phyloP scores from a whole-genome alignment of 2,113 vertebrate genomes.

The Apodemus sylvaticus region DNA sequence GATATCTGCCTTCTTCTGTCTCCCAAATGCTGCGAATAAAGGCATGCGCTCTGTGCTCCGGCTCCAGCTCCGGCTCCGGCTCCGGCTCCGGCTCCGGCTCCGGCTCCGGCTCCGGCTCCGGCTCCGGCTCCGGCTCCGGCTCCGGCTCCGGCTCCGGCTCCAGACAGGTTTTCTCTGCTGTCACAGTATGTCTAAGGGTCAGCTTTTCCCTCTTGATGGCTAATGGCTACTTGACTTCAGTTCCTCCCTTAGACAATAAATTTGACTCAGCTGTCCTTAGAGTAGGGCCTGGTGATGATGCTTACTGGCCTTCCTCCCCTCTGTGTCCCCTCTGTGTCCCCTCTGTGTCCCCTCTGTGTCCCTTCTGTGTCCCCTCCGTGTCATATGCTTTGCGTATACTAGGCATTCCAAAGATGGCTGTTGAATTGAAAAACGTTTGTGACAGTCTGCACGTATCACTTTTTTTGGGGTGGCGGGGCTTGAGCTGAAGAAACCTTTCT shows the following conservation, averaged over 20 bases:
- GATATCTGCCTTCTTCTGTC: background rate
- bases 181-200: background rate
- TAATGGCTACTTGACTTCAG: background rate
- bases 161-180: background rate
- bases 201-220: background rate
- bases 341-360: background rate
- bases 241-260: background rate
- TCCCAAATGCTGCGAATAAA: background rate
- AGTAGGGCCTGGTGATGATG: background rate
- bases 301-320: background rate
- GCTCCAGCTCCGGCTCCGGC: no score
- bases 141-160: background rate
- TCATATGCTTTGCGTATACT: background rate
- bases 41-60: background rate
- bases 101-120: background rate
- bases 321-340: no score
- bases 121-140: no score
- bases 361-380: background rate
- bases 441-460: background rate
- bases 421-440: background rate
- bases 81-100: background rate
- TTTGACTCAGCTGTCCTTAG: background rate
- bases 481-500: background rate
- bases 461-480: background rate
- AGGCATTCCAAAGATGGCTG: constrained; percentile 21